Conservation (phyloP, 2,113 vertebrate genomes). For the Macrotus californicus region DNA sequence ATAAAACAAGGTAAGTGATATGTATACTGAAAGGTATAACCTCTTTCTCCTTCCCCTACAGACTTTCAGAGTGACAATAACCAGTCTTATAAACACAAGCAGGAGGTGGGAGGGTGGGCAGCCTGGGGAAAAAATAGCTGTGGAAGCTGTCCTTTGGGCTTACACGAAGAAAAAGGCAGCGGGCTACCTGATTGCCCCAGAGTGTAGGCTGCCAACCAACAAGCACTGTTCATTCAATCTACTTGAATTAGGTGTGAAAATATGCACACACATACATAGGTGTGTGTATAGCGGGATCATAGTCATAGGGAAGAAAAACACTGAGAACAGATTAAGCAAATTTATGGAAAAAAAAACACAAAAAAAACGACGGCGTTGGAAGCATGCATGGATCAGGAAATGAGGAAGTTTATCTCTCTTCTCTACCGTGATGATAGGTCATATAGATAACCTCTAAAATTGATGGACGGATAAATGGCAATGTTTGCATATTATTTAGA, state of each 20-base stretch:
- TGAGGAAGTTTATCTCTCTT: neutral
- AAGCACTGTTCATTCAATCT: neutral
- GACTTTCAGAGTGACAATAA: slow-evolving; percentile 3
- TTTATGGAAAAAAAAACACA: neutral
- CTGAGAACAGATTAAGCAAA: neutral
- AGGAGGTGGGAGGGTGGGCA: neutral
- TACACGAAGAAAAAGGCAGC: neutral
- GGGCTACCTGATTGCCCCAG: neutral
- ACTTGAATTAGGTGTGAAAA: neutral
- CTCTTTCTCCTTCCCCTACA: neutral
- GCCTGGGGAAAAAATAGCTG: neutral
- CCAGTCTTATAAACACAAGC: neutral
- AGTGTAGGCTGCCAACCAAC: neutral
- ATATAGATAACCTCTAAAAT: neutral
- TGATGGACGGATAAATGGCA: neutral
- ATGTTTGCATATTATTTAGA: neutral
- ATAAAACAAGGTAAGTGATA: neutral
- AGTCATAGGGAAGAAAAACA: neutral
- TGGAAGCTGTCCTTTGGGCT: neutral
- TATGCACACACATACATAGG: neutral
- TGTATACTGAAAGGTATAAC: neutral
- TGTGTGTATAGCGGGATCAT: neutral
- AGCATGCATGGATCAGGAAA: neutral
- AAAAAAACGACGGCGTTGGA: too few relatives aligned
- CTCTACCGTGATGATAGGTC: neutral